These are phyloP conservation scores for Dendroctonus valens DNA, from an alignment of 1,140 invertebrate species.

Conservation along the genomic window DNA sequence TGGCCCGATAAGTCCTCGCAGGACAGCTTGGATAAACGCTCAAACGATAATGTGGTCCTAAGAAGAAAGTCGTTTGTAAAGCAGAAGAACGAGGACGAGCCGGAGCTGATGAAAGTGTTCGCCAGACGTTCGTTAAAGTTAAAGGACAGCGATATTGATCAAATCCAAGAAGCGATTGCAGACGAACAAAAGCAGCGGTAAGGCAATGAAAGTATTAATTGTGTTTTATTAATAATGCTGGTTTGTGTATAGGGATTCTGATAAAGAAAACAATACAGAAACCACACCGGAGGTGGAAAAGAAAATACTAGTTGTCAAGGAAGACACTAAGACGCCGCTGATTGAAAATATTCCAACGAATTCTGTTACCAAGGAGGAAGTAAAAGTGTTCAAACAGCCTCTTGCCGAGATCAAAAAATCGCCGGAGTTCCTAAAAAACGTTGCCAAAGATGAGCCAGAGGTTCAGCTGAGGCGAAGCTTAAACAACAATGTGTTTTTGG, in stretches of 20 bases:
- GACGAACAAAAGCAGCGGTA: slow-evolving; percentile 25
- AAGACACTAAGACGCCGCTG: slow-evolving; percentile 34
- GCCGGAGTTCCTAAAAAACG: slow-evolving; percentile 16
- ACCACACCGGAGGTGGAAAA: slow-evolving; percentile 63
- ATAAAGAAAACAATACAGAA: slow-evolving; percentile 51
- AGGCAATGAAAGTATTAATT: not conserved
- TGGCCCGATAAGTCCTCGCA: slow-evolving; percentile 36
- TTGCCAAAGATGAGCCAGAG: slow-evolving; percentile 22
- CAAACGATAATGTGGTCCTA: slow-evolving; percentile 51
- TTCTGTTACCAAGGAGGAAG: slow-evolving; percentile 16
- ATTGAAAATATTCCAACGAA: not conserved
- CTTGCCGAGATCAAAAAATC: slow-evolving; percentile 40
- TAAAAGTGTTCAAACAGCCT: slow-evolving; percentile 29
- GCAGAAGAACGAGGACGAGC: slow-evolving; percentile 61
- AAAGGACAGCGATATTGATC: slow-evolving; percentile 65
- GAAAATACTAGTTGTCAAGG: slow-evolving; percentile 50
- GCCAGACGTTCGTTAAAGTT: slow-evolving; percentile 72
- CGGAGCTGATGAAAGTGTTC: slow-evolving; percentile 78
- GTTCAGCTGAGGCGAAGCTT: slow-evolving; percentile 27
- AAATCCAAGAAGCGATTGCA: slow-evolving; percentile 42
- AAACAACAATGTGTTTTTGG: slow-evolving; percentile 40
- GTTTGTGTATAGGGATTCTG: slow-evolving; percentile 41
- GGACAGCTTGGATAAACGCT: slow-evolving; percentile 41
- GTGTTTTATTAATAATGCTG: not conserved
- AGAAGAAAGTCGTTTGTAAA: slow-evolving; percentile 57